A percentile compares a stretch with the other conserved stretches of the same genome.
phyloP scores from a whole-genome alignment of 30 jellyfish, hydroid and myxozoan species.

The Hydractinia symbiolongicarpus region DNA sequence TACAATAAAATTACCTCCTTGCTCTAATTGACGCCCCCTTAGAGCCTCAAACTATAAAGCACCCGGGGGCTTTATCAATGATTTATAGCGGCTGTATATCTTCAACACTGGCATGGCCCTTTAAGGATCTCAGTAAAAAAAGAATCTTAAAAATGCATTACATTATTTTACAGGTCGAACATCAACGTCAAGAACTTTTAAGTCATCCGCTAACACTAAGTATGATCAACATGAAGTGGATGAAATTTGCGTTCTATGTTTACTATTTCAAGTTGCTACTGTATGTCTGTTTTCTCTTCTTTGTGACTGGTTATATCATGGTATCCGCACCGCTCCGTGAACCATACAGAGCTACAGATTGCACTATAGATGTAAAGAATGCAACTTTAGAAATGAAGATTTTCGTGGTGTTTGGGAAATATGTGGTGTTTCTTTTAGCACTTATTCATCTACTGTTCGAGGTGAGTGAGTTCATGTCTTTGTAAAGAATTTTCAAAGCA shows the following conservation, averaged over 20 bases:
- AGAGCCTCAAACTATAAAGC: no score
- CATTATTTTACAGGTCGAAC: slow-evolving; percentile 33
- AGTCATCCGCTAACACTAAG: slow-evolving; percentile 67
- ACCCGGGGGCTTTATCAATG: no score
- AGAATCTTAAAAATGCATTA: no score
- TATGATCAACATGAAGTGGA: slow-evolving; percentile 68
- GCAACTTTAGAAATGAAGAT: slow-evolving; percentile 36
- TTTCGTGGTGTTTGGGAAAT: slow-evolving; percentile 56
- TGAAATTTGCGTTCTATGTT: slow-evolving; percentile 48
- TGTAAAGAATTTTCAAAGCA: no score
- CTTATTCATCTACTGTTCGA: slow-evolving; percentile 63
- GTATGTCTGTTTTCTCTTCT: slow-evolving; percentile 51
- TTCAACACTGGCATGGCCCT: no score
- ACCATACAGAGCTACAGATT: slow-evolving; percentile 73
- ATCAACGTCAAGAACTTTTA: slow-evolving; percentile 54
- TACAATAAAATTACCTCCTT: no score
- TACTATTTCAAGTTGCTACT: slow-evolving; percentile 63
- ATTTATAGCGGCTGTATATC: no score
- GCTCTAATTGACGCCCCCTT: no score
- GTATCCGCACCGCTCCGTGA: slow-evolving; percentile 79
- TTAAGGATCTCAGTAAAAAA: no score
- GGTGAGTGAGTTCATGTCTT: slow-evolving; percentile 29
- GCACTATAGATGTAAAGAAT: slow-evolving; percentile 35
- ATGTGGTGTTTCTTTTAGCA: slow-evolving; percentile 52
- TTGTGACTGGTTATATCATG: slow-evolving; percentile 65